These are phyloP conservation scores for Epinephelus malabaricus DNA, from an alignment of 2,797 vertebrate species.

Conservation along the genomic window DNA sequence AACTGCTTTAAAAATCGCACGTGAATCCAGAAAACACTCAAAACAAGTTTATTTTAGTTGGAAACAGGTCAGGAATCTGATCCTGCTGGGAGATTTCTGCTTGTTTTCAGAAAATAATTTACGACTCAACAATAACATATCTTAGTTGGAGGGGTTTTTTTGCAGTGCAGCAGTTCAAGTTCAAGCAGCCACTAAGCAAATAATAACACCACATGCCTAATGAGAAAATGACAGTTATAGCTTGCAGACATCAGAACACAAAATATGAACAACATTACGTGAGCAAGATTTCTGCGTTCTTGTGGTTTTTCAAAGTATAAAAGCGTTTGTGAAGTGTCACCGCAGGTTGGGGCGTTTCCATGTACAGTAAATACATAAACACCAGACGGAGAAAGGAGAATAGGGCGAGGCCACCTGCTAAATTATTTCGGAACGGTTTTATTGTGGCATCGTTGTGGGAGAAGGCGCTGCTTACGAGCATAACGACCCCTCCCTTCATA, in stretches of 20 bases:
- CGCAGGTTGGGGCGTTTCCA: slow-evolving; percentile 20
- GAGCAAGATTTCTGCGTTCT: slow-evolving; percentile 6
- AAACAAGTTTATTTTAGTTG: slow-evolving; percentile 1
- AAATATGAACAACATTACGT: background rate
- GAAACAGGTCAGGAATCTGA: background rate
- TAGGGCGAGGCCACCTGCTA: slow-evolving; percentile 13
- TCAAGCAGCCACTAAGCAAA: slow-evolving; percentile 16
- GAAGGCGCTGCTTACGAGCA: background rate
- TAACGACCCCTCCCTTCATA: slow-evolving; percentile 28
- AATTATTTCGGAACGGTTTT: slow-evolving; percentile 7
- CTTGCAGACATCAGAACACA: background rate
- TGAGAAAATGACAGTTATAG: slow-evolving; percentile 16
- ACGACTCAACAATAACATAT: background rate
- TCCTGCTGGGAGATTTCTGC: background rate
- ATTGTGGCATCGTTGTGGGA: background rate
- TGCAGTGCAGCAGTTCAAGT: slow-evolving; percentile 15
- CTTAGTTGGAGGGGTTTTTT: background rate
- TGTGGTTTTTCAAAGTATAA: background rate
- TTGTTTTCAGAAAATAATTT: background rate
- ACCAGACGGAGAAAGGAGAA: slow-evolving; percentile 12
- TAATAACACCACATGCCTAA: slow-evolving; percentile 20
- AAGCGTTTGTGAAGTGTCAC: slow-evolving; percentile 2
- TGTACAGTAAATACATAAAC: background rate
- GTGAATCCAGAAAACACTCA: background rate
- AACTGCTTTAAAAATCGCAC: background rate